Conservation (phyloP, 2,113 vertebrate genomes). For the Nyctereutes procyonoides region DNA sequence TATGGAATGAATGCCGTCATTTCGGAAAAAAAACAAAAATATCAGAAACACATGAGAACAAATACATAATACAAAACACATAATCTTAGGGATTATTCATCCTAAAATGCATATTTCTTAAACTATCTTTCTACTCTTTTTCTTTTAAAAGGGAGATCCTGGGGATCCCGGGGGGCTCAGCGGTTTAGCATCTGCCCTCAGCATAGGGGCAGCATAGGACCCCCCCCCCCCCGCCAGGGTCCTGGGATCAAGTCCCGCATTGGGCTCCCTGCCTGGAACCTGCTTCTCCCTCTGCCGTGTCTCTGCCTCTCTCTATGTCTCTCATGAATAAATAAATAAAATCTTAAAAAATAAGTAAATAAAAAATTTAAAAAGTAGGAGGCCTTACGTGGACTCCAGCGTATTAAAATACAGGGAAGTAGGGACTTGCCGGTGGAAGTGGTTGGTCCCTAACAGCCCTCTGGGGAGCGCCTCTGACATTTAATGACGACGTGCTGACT, state of each 20-base stretch:
- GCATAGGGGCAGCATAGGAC: too few relatives aligned
- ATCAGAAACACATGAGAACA: background rate
- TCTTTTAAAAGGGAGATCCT: background rate
- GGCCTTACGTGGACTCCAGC: background rate
- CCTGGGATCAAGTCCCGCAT: too few relatives aligned
- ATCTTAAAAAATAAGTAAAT: too few relatives aligned
- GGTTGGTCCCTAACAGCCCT: background rate
- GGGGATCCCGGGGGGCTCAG: too few relatives aligned
- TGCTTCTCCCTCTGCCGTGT: too few relatives aligned
- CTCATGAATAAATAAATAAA: too few relatives aligned
- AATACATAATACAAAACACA: too few relatives aligned
- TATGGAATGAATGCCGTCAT: background rate
- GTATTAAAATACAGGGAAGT: background rate
- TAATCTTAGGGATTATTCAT: too few relatives aligned
- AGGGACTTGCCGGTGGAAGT: background rate
- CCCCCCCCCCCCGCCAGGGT: too few relatives aligned
- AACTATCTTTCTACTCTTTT: background rate
- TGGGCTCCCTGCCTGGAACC: too few relatives aligned
- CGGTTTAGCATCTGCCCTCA: too few relatives aligned
- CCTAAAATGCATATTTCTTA: background rate
- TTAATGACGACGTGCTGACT: background rate
- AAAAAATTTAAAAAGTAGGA: background rate
- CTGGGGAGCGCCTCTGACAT: background rate
- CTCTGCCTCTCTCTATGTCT: too few relatives aligned
- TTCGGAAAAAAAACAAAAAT: background rate